Evolutionary conservation across 2,113 vertebrate genomes (phyloP).

Genomic region (Vimba vimba): DNA sequence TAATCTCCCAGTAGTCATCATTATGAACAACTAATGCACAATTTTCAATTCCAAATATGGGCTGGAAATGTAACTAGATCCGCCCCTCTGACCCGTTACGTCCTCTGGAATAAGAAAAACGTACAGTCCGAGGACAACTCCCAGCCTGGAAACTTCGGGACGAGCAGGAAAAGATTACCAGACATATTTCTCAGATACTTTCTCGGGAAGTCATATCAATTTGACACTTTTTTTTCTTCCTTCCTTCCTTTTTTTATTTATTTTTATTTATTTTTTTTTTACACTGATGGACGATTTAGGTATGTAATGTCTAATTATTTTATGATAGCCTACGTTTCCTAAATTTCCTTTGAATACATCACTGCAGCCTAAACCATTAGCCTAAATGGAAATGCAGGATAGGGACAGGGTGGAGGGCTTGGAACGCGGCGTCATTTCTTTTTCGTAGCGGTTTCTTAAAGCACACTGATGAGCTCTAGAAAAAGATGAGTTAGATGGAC

Average conservation of each 20-base stretch:
- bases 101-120: constrained; percentile 24
- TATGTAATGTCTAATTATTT: constrained; percentile 57
- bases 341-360: not conserved
- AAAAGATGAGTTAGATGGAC: not conserved
- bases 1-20: not conserved
- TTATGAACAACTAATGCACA: constrained; percentile 41
- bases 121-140: constrained; percentile 67
- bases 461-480: not conserved
- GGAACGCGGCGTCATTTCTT: not conserved
- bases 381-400: not conserved
- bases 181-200: not conserved
- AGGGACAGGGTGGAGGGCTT: not conserved
- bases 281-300: constrained; percentile 77
- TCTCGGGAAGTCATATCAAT: constrained; percentile 41
- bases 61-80: constrained; percentile 71
- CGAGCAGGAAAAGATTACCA: constrained; percentile 51
- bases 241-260: not conserved
- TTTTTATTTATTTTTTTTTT: not conserved
- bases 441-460: not conserved
- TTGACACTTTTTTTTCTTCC: constrained; percentile 7
- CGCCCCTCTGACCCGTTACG: constrained; percentile 67
- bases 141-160: constrained; percentile 64
- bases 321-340: not conserved
- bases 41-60: constrained; percentile 77
- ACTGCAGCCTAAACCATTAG: not conserved